Base-by-base conservation (phyloP, 2,113 vertebrate species). In the Gobius niger region DNA sequence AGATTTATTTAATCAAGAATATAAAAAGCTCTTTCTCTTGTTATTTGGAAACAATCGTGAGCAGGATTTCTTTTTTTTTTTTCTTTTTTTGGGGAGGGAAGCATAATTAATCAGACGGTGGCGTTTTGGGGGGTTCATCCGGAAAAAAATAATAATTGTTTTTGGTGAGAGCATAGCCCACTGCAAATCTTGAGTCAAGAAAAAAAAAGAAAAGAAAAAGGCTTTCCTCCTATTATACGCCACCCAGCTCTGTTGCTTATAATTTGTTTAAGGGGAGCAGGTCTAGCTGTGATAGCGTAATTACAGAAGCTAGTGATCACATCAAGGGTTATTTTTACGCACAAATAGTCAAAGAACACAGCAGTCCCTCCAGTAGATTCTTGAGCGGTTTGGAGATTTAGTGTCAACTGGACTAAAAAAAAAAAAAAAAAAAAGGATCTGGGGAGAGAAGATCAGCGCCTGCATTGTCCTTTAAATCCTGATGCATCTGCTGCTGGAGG, bases 1-100 rank as follows among this genome's bases (percentile, higher is more conserved):
- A 88, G 87, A 89, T 92, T 90, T 90, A 91, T 93, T 93, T 92
- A 91, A 92, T 91, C 85, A 88, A 82, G 82, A 74, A 82, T 88
- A 89, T 88, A 85, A 91, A 90, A 89, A 77, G 75, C 78, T 63
- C 76, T 88, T 89, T 88, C 77, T 88, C 85, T 68, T 75, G 76
- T 90, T 87, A 87, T 92, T 88, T 89, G 78, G 71, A 82, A 81
- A 90, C 89, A 91, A 91, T 90, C 79, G 84, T 88, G 78, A 68
- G 69, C 78, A 85, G 82, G 92, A 77, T 88, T 85, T 91, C 24
- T 85, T 85, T 85, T 4, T 34, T 4, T 3, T 34, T 34, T 3
- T 34, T 34, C 3, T 34, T 34, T 34, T 34, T 3, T 34, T 34
- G 24, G 80, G 84, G 70, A 82, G 77, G 78, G 76, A 87, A 93